Evolutionary conservation across 2,797 vertebrate genomes (phyloP), one percentile per base, ranked within the genome.

Genomic region (Denticeps clupeoides): DNA sequence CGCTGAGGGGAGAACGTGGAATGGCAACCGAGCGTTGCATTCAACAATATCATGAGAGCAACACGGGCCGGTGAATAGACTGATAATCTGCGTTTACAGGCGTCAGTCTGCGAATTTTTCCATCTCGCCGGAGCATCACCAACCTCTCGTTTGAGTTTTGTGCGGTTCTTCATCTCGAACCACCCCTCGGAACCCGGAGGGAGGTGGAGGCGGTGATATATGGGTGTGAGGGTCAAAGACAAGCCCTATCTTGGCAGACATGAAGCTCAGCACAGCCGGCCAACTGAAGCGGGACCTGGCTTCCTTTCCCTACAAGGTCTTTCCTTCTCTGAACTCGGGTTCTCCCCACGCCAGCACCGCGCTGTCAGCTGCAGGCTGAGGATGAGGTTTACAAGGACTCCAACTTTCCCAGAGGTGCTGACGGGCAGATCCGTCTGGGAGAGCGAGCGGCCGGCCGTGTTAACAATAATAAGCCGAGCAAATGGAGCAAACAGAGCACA

Each of bases 391-490:
- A n/a, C n/a, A n/a, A n/a, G n/a, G n/a, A n/a, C n/a, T n/a, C n/a
- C n/a, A n/a, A n/a, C n/a, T n/a, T n/a, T n/a, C n/a, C n/a, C n/a
- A n/a, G n/a, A n/a, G n/a, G n/a, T n/a, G n/a, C n/a, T n/a, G n/a
- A n/a, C n/a, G n/a, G n/a, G n/a, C n/a, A n/a, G n/a, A n/a, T n/a
- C n/a, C n/a, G n/a, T n/a, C n/a, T n/a, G n/a, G n/a, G n/a, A n/a
- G n/a, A n/a, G n/a, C n/a, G n/a, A n/a, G n/a, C n/a, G n/a, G n/a
- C n/a, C n/a, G n/a, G n/a, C n/a, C n/a, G n/a, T 59, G 49, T 41
- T 48, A 62, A 53, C 49, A 61, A 59, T 56, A 58, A 60, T 51
- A 64, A 58, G 55, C 45, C 41, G 33, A 45, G 44, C 31, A 45
- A 35, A 52, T 16, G 26, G 43, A 48, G 44, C 29, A 57, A 44